These are phyloP conservation scores for Pampus argenteus DNA, from an alignment of 2,797 vertebrate species.

Conservation along the genomic window DNA sequence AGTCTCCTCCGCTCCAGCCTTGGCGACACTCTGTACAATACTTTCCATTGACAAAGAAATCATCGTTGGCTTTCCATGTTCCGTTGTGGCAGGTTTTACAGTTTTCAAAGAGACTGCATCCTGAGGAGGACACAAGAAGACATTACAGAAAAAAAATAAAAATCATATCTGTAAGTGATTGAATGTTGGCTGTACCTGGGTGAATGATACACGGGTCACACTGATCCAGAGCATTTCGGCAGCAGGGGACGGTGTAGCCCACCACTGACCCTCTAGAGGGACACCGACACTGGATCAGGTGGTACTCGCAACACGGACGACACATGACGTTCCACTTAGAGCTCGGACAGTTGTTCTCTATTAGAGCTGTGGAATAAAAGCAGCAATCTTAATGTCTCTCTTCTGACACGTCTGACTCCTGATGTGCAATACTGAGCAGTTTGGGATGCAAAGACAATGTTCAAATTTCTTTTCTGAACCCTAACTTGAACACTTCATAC, in stretches of 20 bases:
- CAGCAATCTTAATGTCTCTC: neutral
- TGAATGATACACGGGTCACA: conserved; percentile 95
- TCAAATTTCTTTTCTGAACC: neutral
- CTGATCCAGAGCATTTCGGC: conserved; percentile 90
- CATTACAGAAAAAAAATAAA: neutral
- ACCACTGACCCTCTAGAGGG: conserved; percentile 88
- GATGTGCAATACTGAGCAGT: neutral
- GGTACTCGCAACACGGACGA: conserved; percentile 92
- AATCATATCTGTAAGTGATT: neutral
- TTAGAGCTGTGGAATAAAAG: conserved; percentile 82
- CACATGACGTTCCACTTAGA: conserved; percentile 93
- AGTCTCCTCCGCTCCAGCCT: conserved; percentile 94
- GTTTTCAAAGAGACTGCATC: conserved; percentile 95
- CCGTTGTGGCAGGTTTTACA: conserved; percentile 93
- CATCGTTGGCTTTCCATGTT: conserved; percentile 90
- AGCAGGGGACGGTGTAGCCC: conserved; percentile 94
- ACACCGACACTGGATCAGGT: conserved; percentile 90
- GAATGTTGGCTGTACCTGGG: conserved; percentile 88
- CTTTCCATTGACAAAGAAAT: conserved; percentile 92
- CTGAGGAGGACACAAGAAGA: conserved; percentile 63
- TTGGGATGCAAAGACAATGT: neutral
- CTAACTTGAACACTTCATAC: neutral
- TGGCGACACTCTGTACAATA: conserved; percentile 90
- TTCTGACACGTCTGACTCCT: neutral
- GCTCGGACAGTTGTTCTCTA: conserved; percentile 89